A percentile compares a stretch with the other conserved stretches of the same genome.
Conservation (phyloP, 2,888 invertebrate species). For the Rhodophaea formosa region DNA sequence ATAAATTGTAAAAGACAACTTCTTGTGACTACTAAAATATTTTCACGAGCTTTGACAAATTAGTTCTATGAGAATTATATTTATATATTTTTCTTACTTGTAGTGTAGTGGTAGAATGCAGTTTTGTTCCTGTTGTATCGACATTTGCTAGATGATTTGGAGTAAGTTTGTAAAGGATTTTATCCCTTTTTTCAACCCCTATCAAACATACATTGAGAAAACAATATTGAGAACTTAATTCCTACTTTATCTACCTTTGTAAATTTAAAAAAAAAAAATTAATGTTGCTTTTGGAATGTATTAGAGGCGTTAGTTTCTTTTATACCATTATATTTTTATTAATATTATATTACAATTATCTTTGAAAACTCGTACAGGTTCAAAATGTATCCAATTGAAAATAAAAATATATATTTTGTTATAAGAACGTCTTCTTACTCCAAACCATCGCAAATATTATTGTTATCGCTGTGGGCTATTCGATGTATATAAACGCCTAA, state of each 20-base stretch:
- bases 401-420: neutral
- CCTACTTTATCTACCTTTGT: constrained; percentile 3
- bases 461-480: constrained; percentile 44
- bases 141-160: constrained; percentile 28
- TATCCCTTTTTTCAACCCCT: neutral
- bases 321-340: neutral
- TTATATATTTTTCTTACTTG: constrained; percentile 78
- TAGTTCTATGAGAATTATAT: constrained; percentile 66
- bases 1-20: constrained; percentile 58
- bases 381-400: neutral
- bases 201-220: no score
- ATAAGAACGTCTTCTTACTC: constrained; percentile 32
- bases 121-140: constrained; percentile 45
- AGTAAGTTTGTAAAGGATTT: constrained; percentile 25
- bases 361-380: neutral
- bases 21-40: constrained; percentile 65
- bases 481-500: constrained; percentile 41
- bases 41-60: constrained; percentile 77
- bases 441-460: constrained; percentile 38
- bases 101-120: constrained; percentile 60
- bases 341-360: neutral
- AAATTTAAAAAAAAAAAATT: neutral
- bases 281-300: neutral
- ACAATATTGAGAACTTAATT: constrained; percentile 13
- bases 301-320: neutral